These are phyloP conservation scores for Pseudoatta argentina DNA, from an alignment of 1,140 invertebrate genomes.

Conservation along the genomic window DNA sequence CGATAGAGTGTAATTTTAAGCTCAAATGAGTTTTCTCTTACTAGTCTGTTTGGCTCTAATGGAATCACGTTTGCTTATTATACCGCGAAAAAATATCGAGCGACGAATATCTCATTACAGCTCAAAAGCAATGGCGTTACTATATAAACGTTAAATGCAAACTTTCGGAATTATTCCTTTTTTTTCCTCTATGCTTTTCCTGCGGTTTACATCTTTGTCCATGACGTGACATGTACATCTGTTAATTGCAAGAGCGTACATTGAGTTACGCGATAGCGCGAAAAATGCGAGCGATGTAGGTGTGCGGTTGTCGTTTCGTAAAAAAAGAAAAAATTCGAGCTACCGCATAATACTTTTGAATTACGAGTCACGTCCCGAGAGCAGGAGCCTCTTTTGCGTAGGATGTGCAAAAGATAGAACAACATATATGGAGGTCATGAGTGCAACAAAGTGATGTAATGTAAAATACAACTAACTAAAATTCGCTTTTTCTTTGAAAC, in stretches of 20 bases:
- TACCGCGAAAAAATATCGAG: conserved; percentile 12
- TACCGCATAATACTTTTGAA: conserved; percentile 79
- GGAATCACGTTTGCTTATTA: conserved; percentile 33
- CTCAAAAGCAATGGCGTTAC: not conserved
- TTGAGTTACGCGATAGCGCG: conserved; percentile 36
- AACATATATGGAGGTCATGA: not conserved
- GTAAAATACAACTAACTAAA: conserved; percentile 17
- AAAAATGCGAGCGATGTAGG: conserved; percentile 3
- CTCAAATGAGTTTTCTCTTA: conserved; percentile 33
- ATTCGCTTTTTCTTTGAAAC: not conserved
- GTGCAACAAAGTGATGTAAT: conserved; percentile 1
- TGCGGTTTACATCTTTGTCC: not conserved
- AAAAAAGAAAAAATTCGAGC: conserved; percentile 55
- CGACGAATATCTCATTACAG: conserved; percentile 19
- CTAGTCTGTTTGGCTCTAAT: conserved; percentile 3
- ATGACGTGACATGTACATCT: not conserved
- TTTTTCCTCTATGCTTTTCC: not conserved
- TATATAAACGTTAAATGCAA: conserved; percentile 13
- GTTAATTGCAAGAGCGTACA: conserved; percentile 13
- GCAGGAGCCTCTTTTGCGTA: conserved; percentile 73
- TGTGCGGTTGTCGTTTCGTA: conserved; percentile 6
- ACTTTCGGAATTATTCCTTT: not conserved
- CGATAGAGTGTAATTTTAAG: conserved; percentile 36
- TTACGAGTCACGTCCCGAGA: conserved; percentile 76
- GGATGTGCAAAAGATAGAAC: not conserved